These are phyloP conservation scores for Rotaria socialis DNA, from an alignment of 2,888 invertebrate species.

Conservation along the genomic window DNA sequence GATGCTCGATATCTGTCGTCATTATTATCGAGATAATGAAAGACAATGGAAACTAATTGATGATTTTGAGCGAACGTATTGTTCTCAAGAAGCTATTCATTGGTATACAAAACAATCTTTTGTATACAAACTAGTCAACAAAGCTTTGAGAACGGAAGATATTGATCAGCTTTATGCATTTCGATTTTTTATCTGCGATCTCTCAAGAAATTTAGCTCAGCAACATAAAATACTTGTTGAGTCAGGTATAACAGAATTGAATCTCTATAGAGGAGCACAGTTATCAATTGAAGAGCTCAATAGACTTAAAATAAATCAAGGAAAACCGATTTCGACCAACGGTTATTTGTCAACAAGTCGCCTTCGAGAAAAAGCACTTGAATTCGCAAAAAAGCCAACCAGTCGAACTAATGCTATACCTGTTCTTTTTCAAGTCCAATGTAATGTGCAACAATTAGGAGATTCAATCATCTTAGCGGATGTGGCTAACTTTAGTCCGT, in stretches of 20 bases:
- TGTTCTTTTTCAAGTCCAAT: not conserved
- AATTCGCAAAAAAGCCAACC: not conserved
- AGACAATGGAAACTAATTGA: not conserved
- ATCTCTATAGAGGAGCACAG: not conserved
- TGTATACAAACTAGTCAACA: no score
- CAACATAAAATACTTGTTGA: not conserved
- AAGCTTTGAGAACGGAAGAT: no score
- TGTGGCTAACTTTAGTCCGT: not conserved
- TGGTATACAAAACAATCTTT: no score
- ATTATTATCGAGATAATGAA: not conserved
- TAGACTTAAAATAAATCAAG: not conserved
- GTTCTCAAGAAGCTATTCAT: no score
- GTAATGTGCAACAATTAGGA: not conserved
- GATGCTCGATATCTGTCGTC: not conserved
- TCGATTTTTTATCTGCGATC: not conserved
- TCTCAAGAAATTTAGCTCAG: not conserved
- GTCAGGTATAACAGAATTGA: not conserved
- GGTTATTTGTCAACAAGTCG: not conserved
- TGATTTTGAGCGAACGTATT: no score
- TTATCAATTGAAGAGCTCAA: not conserved
- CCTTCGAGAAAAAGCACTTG: not conserved
- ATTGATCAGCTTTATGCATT: not conserved
- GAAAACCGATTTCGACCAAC: not conserved
- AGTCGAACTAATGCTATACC: not conserved
- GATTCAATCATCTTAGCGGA: not conserved